Evolutionary conservation across 2,797 vertebrate species (phyloP).

Genomic region (Pelobates cultripes): DNA sequence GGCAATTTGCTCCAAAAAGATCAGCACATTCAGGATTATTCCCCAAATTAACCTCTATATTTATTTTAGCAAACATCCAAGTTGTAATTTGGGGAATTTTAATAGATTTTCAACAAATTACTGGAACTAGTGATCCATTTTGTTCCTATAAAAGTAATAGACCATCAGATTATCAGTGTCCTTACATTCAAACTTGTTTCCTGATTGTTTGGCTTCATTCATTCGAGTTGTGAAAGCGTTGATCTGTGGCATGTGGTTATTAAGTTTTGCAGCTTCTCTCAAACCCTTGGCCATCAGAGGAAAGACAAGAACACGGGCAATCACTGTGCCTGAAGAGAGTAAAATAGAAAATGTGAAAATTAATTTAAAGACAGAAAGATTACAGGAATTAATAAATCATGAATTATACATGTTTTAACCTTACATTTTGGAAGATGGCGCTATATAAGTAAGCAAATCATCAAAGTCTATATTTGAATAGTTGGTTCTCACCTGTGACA

Average conservation of each 20-base stretch:
- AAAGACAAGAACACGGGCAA: conserved; percentile 80
- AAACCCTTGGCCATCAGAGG: conserved; percentile 88
- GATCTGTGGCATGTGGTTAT: conserved; percentile 86
- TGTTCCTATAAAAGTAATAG: neutral
- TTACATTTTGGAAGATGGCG: no score
- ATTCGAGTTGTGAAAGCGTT: conserved; percentile 75
- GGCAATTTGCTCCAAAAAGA: no score
- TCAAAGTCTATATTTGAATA: no score
- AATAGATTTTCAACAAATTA: no score
- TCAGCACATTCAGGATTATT: no score
- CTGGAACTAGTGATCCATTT: no score
- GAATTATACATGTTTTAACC: no score
- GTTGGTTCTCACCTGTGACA: conserved; percentile 75
- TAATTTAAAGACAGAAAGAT: neutral
- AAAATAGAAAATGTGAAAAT: neutral
- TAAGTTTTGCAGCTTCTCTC: conserved; percentile 83
- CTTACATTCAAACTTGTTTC: conserved; percentile 83
- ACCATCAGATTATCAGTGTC: neutral
- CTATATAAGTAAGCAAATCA: no score
- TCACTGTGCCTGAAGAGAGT: conserved; percentile 71
- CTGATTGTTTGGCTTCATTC: conserved; percentile 82
- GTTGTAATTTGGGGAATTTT: no score
- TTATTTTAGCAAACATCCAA: no score
- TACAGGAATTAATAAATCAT: no score
- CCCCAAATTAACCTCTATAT: no score